Evolutionary conservation across 2,888 invertebrate genomes (phyloP).

Genomic region (Dasysyrphus albostriatus): DNA sequence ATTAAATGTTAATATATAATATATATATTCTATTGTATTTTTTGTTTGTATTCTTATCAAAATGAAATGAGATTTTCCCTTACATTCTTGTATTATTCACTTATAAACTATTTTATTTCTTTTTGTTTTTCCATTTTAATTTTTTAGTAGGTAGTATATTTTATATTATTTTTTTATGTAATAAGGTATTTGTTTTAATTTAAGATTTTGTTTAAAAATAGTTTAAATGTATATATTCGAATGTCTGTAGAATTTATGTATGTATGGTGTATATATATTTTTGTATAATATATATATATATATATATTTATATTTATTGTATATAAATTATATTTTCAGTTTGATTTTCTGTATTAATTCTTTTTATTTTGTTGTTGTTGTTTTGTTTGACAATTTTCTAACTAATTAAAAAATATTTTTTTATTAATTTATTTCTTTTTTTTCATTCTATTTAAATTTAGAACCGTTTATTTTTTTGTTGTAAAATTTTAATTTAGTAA

Average conservation of each 20-base stretch:
- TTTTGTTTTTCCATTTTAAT: slow-evolving; percentile 44
- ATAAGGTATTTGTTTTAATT: slow-evolving; percentile 64
- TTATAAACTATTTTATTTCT: slow-evolving; percentile 75
- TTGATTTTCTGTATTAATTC: slow-evolving; percentile 55
- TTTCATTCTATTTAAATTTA: slow-evolving; percentile 53
- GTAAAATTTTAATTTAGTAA: slow-evolving; percentile 47
- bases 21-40: slow-evolving; percentile 81
- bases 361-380: slow-evolving; percentile 22
- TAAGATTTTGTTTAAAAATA: slow-evolving; percentile 62
- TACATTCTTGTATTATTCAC: slow-evolving; percentile 66
- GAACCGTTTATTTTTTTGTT: slow-evolving; percentile 60
- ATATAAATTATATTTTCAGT: slow-evolving; percentile 69
- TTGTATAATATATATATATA: slow-evolving; percentile 60
- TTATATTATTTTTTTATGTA: slow-evolving; percentile 20
- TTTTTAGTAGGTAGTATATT: slow-evolving; percentile 25
- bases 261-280: slow-evolving; percentile 72
- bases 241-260: slow-evolving; percentile 76
- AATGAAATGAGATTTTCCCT: slow-evolving; percentile 74
- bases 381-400: slow-evolving; percentile 66
- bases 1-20: slow-evolving; percentile 72
- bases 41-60: slow-evolving; percentile 59
- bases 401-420: slow-evolving; percentile 66
- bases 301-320: slow-evolving; percentile 52
- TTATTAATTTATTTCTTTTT: slow-evolving; percentile 23
- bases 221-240: slow-evolving; percentile 75